Base-by-base conservation (phyloP, 2,797 vertebrate species). In the Crax fasciolata region DNA sequence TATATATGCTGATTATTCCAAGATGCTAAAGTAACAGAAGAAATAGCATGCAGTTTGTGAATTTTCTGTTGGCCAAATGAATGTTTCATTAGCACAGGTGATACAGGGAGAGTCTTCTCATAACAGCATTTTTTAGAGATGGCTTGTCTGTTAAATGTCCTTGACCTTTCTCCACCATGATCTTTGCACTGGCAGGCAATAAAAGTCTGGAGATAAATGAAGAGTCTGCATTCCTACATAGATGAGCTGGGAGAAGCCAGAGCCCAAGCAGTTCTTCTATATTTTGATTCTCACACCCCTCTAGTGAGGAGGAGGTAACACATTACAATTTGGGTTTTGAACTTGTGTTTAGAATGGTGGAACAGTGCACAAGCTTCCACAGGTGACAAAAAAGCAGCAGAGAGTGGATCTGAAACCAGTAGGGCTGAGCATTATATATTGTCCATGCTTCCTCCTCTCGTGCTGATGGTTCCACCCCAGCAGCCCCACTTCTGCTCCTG, bases 381-480 rank as follows among this genome's bases (percentile, higher is more conserved):
- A 20, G 39, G 27, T 20, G 23, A 41, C 24, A 23, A 62, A 62
- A 43, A 62, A 41, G 11, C 9, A 62, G 24, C 59, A 62, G 30
- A 55, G 38, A 41, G 25, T 41, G 18, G 27, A 62, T 43, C 27
- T 30, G 52, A 44, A 73, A 73, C n/a, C 24, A 24, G 20, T 23
- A 41, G 23, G 38, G 48, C 19, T 38, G 49, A 28, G 13, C 17
- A 51, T 20, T 21, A 8, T 55, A 13, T 55, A 54, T 38, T 54
- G 28, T 41, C 20, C 28, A 41, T 57, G 52, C n/a, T 44, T 57
- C 39, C 11, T 70, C 35, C 25, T 21, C 28, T 54, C 11, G 15
- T 43, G 16, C 0, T 0, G 17, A 10, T 46, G 35, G 46, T 88
- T 65, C 43, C 39, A 0, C 65, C 13, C 32, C 46, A 72, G 16